phyloP scores from a whole-genome alignment of 2,113 vertebrate genomes.

The Herpailurus yagouaroundi region DNA sequence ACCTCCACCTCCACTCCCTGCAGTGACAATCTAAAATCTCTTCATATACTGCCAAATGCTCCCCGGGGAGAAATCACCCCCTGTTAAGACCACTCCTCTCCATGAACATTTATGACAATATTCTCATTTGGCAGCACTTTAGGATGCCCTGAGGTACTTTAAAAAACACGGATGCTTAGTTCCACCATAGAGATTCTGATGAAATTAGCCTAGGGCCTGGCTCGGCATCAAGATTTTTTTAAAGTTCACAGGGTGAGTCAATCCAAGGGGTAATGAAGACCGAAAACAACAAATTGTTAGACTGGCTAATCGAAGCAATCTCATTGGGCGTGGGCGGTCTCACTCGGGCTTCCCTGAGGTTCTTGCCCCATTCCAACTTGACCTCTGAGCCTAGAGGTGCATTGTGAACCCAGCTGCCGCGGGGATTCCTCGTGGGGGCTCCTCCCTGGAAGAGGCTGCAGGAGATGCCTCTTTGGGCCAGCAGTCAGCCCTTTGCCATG shows the following conservation, averaged over 20 bases:
- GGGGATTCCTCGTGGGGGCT: background rate
- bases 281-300: background rate
- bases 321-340: background rate
- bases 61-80: background rate
- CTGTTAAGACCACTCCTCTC: background rate
- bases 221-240: background rate
- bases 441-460: background rate
- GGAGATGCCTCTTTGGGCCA: background rate
- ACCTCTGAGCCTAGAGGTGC: background rate
- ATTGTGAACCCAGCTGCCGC: background rate
- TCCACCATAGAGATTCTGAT: background rate
- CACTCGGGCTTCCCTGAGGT: background rate
- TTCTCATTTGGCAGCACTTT: background rate
- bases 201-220: background rate
- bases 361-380: background rate
- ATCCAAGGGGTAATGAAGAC: background rate
- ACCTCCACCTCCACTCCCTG: accelerated
- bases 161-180: background rate
- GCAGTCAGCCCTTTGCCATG: background rate
- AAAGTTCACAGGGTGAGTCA: background rate
- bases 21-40: background rate
- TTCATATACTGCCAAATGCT: background rate
- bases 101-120: background rate
- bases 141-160: background rate
- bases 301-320: background rate